Conservation (phyloP, 2,888 invertebrate genomes). For the Pilophorus perplexus region DNA sequence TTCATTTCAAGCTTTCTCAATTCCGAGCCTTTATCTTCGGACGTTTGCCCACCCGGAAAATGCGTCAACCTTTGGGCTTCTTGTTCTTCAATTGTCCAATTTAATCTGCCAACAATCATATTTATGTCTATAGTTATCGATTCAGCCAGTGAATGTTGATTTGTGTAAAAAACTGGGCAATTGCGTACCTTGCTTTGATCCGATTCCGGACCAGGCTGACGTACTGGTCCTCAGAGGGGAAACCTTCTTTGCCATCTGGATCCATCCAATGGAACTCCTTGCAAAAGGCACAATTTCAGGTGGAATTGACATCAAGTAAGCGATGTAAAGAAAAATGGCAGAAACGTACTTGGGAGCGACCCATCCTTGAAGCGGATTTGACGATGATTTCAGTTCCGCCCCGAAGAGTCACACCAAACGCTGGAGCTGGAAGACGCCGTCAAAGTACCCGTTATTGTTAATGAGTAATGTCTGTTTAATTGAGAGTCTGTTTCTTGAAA, state of each 20-base stretch:
- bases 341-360: conserved; percentile 30
- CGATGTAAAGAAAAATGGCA: too few species aligned
- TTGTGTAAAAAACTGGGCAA: too few species aligned
- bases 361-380: conserved; percentile 54
- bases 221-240: conserved; percentile 46
- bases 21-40: conserved; percentile 14
- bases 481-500: neutral
- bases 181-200: conserved; percentile 49
- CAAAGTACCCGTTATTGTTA: neutral
- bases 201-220: conserved; percentile 41
- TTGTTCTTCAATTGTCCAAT: conserved; percentile 21
- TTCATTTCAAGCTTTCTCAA: conserved; percentile 24
- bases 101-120: conserved; percentile 13
- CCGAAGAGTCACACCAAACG: conserved; percentile 61
- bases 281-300: too few species aligned
- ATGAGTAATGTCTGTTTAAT: neutral
- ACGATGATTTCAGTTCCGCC: conserved; percentile 58
- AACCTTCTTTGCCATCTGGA: conserved; percentile 42
- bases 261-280: conserved; percentile 45
- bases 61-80: conserved; percentile 27
- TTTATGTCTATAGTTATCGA: too few species aligned
- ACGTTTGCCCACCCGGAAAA: conserved; percentile 37
- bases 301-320: neutral
- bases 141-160: too few species aligned
- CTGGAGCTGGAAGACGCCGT: conserved; percentile 61